phyloP scores from a whole-genome alignment of 2,888 invertebrate genomes.

The Zaprionus lineosus region DNA sequence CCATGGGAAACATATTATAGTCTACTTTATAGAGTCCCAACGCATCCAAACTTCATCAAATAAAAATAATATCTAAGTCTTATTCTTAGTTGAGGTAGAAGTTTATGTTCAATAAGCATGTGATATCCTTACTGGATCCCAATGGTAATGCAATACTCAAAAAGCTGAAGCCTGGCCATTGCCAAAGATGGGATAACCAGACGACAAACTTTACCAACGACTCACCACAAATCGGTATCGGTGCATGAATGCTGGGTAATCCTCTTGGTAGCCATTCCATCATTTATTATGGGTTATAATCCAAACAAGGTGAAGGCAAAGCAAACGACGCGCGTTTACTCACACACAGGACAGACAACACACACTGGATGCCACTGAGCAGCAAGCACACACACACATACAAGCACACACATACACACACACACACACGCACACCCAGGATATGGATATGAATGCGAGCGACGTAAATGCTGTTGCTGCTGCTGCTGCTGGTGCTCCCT shows the following conservation, averaged over 20 bases:
- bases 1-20: no score
- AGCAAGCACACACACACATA: constrained; percentile 6
- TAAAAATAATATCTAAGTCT: no score
- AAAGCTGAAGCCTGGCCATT: neutral
- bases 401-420: constrained; percentile 20
- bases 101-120: no score
- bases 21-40: no score
- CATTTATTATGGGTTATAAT: constrained; percentile 80
- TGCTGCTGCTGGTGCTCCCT: constrained; percentile 5
- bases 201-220: constrained; percentile 80
- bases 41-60: no score
- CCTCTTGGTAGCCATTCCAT: constrained; percentile 84
- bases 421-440: constrained; percentile 15
- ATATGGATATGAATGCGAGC: constrained; percentile 15
- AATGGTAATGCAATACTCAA: neutral
- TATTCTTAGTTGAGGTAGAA: no score
- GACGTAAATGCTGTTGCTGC: constrained; percentile 35
- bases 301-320: constrained; percentile 67
- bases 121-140: neutral
- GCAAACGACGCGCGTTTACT: constrained; percentile 32
- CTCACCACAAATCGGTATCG: constrained; percentile 83
- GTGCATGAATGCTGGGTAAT: constrained; percentile 83
- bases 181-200: constrained; percentile 23
- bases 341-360: constrained; percentile 23
- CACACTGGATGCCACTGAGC: no score